Evolutionary conservation across 2,113 vertebrate genomes (phyloP).

Genomic region (Sapayoa aenigma): DNA sequence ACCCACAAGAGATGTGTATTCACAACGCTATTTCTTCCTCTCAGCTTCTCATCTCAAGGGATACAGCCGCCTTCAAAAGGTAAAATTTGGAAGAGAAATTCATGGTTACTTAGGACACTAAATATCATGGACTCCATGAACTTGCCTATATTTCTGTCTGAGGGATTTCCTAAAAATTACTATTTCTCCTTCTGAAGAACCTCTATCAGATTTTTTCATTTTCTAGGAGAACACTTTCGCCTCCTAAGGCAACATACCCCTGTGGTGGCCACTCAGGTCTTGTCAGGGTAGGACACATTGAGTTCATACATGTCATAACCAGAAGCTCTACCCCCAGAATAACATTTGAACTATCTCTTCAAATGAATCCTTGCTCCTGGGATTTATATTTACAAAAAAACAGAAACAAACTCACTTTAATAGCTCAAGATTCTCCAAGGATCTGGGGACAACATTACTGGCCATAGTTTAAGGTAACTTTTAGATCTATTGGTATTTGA

Average conservation of each 20-base stretch:
- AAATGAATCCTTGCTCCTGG: not conserved
- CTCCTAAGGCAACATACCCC: not conserved
- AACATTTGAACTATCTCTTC: not conserved
- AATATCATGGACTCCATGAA: not conserved
- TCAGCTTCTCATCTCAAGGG: not conserved
- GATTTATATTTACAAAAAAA: not conserved
- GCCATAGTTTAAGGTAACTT: not conserved
- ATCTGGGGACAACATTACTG: not conserved
- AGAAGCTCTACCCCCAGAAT: not conserved
- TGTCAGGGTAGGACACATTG: not conserved
- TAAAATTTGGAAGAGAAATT: not conserved
- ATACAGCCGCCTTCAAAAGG: not conserved
- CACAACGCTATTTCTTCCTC: not conserved
- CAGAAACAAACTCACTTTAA: not conserved
- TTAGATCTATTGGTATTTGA: not conserved
- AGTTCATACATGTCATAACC: not conserved
- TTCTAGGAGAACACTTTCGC: not conserved
- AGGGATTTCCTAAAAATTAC: not conserved
- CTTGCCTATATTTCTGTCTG: not conserved
- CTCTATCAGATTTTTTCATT: not conserved
- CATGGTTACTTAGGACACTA: not conserved
- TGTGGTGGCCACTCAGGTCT: not conserved
- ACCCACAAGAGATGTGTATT: not conserved
- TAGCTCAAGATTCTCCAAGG: not conserved
- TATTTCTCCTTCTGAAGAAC: not conserved